phyloP scores from a whole-genome alignment of 2,888 invertebrate genomes.

The Eupithecia exiguata region DNA sequence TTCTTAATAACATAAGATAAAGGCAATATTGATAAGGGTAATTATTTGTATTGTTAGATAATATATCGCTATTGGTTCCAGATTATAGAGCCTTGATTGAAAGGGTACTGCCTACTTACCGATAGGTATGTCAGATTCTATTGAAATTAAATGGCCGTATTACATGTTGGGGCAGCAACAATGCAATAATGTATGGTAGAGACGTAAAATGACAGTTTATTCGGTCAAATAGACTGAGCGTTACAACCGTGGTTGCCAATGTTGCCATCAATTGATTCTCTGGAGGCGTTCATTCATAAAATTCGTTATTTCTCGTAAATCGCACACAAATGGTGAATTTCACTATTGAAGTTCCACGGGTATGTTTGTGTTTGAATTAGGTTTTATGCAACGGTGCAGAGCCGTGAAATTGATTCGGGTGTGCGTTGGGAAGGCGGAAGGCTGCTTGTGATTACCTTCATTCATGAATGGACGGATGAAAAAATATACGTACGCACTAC shows the following conservation, averaged over 20 bases:
- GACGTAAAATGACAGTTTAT: conserved; percentile 69
- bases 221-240: conserved; percentile 62
- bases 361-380: conserved; percentile 65
- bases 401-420: conserved; percentile 77
- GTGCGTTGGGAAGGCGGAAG: conserved; percentile 69
- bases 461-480: conserved; percentile 61
- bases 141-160: conserved; percentile 65
- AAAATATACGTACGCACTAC: conserved; percentile 71
- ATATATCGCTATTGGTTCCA: conserved; percentile 72
- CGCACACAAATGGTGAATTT: conserved; percentile 56
- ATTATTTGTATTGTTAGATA: conserved; percentile 81
- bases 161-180: conserved; percentile 63
- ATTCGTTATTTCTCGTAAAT: conserved; percentile 69
- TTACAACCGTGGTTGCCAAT: conserved; percentile 49
- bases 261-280: conserved; percentile 56
- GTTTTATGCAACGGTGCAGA: conserved; percentile 79
- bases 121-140: conserved; percentile 46
- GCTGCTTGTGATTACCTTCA: conserved; percentile 60
- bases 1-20: conserved; percentile 74
- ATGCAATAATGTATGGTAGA: conserved; percentile 53
- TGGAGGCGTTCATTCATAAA: conserved; percentile 75
- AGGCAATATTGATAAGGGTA: conserved; percentile 77
- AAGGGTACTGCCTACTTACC: conserved; percentile 48
- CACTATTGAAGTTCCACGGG: conserved; percentile 56
- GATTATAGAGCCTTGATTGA: conserved; percentile 62